Evolutionary conservation across 2,113 vertebrate species (phyloP).

Genomic region (Carlito syrichta): DNA sequence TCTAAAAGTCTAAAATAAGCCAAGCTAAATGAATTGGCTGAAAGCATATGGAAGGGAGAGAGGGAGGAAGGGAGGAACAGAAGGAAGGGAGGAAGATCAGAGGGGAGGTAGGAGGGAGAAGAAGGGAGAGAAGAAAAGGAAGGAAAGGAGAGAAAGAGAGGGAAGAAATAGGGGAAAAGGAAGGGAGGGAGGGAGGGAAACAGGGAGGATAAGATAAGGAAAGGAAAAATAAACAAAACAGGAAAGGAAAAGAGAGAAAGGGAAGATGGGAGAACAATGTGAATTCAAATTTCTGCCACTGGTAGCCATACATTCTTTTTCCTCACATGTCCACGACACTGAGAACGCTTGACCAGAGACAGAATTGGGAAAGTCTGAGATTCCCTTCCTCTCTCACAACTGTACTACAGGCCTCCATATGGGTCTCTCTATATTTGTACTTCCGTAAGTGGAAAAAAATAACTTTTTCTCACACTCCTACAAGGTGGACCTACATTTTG

Average conservation of each 20-base stretch:
- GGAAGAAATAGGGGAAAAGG: neutral
- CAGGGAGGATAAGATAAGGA: too few relatives aligned
- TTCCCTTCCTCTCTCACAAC: rapidly evolving
- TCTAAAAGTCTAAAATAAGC: neutral
- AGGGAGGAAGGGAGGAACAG: rapidly evolving
- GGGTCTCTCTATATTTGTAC: neutral
- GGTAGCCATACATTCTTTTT: neutral
- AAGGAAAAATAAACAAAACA: too few relatives aligned
- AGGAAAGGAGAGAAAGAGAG: too few relatives aligned
- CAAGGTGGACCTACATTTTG: too few relatives aligned
- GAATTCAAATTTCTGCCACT: neutral
- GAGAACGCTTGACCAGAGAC: neutral
- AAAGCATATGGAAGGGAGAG: neutral
- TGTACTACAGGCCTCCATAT: rapidly evolving
- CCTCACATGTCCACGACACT: neutral
- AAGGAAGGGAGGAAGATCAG: too few relatives aligned
- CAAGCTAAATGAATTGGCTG: neutral
- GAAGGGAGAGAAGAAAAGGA: too few relatives aligned
- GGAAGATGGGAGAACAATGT: neutral
- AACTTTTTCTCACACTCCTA: neutral
- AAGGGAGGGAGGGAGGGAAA: too few relatives aligned
- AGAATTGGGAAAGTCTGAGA: neutral
- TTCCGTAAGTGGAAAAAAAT: neutral
- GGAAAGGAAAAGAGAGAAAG: too few relatives aligned
- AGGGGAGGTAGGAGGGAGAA: rapidly evolving